Base-by-base conservation (phyloP, 2,113 vertebrate species). In the Paramormyrops kingsleyae region DNA sequence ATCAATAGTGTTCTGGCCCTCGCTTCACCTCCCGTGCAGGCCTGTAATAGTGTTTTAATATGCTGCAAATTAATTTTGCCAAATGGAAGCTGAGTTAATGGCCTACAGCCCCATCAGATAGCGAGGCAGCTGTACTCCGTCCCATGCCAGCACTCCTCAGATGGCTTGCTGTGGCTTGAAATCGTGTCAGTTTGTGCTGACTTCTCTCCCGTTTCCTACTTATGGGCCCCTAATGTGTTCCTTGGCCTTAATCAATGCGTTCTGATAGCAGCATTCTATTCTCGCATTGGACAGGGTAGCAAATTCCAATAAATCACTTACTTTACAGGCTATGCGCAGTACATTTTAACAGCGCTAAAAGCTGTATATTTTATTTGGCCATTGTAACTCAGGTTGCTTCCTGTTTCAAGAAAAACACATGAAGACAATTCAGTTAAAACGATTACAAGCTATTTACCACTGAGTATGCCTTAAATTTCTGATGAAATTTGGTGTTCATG, bases 41-140 rank as follows among this genome's bases (percentile, higher is more conserved):
- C 94, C 95, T 95, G 96, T 96, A 96, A 96, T 95, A 93, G 93
- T 93, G 94, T 94, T 95, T 96, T 97, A 95, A 96, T 97, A 97
- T 97, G 96, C 96, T 96, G 95, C 94, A 96, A 96, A 97, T 97
- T 97, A 95, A 97, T 97, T 97, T 95, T 94, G 94, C 93, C 93
- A 95, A 97, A 96, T 96, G 96, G 96, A 93, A 91, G 90, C 92
- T 92, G 94, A 95, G 96, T 96, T 95, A 97, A 93, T 96, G 95
- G 96, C 92, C 95, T 97, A 97, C 96, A 95, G 96, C 93, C 95
- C 94, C 95, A 94, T 95, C 50, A 89, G 91, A 92, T 93, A 92
- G 92, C 88, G 92, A 94, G 91, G 92, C 90, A 93, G 89, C 94
- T 94, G 90, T 91, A 92, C 94, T 94, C 94, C 90, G 92, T 95